A percentile compares a stretch with the other conserved stretches of the same genome.
These are phyloP conservation scores for Anabacerthia variegaticeps DNA, from an alignment of 2,797 vertebrate genomes.

Conservation along the genomic window DNA sequence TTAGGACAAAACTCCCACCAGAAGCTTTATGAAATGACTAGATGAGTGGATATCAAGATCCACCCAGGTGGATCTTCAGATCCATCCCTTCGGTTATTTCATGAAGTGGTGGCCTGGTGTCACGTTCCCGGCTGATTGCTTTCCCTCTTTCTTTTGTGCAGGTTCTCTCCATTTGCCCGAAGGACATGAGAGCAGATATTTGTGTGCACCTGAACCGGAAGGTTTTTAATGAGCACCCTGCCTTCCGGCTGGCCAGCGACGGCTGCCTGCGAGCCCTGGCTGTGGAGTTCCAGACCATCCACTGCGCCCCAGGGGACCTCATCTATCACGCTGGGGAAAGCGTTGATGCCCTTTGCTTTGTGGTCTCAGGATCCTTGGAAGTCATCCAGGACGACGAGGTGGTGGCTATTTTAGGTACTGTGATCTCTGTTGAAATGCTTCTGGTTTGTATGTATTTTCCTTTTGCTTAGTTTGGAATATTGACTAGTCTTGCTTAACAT, in stretches of 20 bases:
- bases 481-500: not conserved
- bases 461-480: not conserved
- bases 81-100: not conserved
- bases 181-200: conserved; percentile 97
- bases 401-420: conserved; percentile 94
- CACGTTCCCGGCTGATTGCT: not conserved
- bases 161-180: conserved; percentile 97
- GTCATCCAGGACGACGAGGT: conserved; percentile 99
- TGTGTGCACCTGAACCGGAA: conserved; percentile 96
- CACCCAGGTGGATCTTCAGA: rapidly evolving
- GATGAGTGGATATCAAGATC: not conserved
- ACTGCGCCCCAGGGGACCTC: conserved; percentile 96
- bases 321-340: conserved; percentile 97
- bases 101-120: rapidly evolving
- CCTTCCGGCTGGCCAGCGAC: conserved; percentile 94
- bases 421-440: not conserved
- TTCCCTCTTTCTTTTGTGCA: conserved; percentile 56
- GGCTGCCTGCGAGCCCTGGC: conserved; percentile 94
- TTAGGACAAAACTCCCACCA: not conserved
- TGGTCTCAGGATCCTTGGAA: conserved; percentile 94
- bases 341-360: conserved; percentile 95
- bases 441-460: not conserved
- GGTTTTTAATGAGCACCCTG: conserved; percentile 97
- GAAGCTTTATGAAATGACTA: not conserved
- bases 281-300: conserved; percentile 95